Conservation (phyloP, 2,113 vertebrate genomes). For the Pandion haliaetus region DNA sequence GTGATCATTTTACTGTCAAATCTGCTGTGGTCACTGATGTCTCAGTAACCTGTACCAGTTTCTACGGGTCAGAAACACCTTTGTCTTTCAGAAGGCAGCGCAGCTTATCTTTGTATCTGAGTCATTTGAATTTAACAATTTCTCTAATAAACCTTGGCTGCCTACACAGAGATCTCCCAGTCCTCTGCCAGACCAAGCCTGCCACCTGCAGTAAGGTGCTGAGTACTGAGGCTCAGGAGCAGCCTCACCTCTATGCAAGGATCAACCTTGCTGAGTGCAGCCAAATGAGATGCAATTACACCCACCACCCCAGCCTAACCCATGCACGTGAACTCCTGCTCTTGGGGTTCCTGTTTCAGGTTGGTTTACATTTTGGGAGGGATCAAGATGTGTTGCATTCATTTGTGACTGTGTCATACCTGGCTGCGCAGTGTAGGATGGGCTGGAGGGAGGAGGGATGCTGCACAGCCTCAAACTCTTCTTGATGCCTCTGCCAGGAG, state of each 20-base stretch:
- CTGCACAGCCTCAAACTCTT: background rate
- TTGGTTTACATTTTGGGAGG: background rate
- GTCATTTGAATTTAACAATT: background rate
- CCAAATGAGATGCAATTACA: background rate
- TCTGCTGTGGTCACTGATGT: background rate
- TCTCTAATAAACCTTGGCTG: conserved; percentile 48
- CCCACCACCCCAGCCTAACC: background rate
- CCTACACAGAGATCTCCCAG: background rate
- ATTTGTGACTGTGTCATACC: background rate
- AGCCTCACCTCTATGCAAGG: background rate
- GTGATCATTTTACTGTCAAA: background rate
- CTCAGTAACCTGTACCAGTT: background rate
- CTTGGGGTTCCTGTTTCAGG: background rate
- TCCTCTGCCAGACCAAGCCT: background rate
- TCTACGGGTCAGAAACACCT: background rate
- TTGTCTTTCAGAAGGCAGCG: background rate
- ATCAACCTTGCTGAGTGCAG: background rate
- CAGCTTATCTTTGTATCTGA: conserved; percentile 18
- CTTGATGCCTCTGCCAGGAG: background rate
- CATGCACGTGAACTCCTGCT: rapidly evolving
- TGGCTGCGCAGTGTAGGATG: background rate
- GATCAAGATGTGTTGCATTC: background rate
- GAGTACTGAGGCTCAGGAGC: background rate
- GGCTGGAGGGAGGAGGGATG: background rate
- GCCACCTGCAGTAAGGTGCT: background rate